These are phyloP conservation scores for Strix aluco DNA, from an alignment of 2,113 vertebrate genomes.

Conservation along the genomic window DNA sequence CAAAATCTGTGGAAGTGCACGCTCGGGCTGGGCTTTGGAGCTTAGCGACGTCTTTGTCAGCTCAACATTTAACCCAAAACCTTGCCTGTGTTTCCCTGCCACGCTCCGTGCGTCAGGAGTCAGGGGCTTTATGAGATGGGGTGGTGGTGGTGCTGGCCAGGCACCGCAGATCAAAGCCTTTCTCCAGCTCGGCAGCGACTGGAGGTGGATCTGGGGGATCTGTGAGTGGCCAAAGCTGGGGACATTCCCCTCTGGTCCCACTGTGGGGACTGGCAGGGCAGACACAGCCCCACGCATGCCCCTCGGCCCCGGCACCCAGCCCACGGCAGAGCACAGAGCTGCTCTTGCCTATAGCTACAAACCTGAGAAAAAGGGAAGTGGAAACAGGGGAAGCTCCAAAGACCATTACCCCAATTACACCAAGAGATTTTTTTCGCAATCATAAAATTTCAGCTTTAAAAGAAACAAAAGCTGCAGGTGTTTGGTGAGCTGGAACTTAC, in stretches of 20 bases:
- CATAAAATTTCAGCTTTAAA: background rate
- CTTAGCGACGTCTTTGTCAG: background rate
- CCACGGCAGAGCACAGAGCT: background rate
- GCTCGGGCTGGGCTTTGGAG: background rate
- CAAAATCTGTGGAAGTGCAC: background rate
- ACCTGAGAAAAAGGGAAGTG: background rate
- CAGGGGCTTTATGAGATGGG: background rate
- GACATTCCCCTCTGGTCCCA: fast-evolving
- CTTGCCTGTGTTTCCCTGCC: background rate
- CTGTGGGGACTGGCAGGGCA: fast-evolving
- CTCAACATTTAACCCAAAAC: background rate
- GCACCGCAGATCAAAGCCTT: background rate
- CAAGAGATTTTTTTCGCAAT: background rate
- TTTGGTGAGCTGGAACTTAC: background rate
- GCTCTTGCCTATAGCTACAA: background rate
- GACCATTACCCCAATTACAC: background rate
- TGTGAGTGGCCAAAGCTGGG: fast-evolving
- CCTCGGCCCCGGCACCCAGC: background rate
- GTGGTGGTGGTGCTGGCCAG: too few relatives aligned
- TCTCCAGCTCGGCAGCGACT: background rate
- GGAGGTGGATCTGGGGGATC: background rate
- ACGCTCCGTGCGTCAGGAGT: fast-evolving
- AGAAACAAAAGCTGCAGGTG: background rate
- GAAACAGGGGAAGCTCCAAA: background rate
- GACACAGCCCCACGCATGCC: fast-evolving